phyloP scores from a whole-genome alignment of 1,140 invertebrate species.

The Fragariocoptes setiger region DNA sequence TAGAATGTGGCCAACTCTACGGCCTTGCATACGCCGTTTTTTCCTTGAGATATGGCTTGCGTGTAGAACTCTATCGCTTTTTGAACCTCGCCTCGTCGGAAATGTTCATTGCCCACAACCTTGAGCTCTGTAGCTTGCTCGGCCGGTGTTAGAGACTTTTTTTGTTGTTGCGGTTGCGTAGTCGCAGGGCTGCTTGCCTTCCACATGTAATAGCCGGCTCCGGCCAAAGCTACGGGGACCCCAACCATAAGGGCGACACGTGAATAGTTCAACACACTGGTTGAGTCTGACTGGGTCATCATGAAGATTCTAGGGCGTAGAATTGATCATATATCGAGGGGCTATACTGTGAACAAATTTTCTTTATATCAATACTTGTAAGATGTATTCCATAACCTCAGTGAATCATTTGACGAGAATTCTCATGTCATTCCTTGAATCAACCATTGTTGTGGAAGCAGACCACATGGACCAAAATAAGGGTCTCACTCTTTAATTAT shows the following conservation, averaged over 20 bases:
- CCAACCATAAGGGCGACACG: neutral
- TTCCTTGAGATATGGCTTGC: constrained; percentile 35
- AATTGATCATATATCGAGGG: too few species aligned
- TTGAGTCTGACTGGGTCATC: neutral
- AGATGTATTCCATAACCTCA: too few species aligned
- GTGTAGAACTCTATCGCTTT: constrained; percentile 59
- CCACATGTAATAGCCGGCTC: neutral
- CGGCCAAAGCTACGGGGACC: neutral
- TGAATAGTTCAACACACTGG: too few species aligned
- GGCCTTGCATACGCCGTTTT: constrained; percentile 21
- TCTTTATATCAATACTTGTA: too few species aligned
- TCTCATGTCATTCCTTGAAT: too few species aligned
- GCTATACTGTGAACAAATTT: too few species aligned
- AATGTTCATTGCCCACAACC: constrained; percentile 52
- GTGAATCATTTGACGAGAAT: too few species aligned
- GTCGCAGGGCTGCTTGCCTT: neutral
- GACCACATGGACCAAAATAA: too few species aligned
- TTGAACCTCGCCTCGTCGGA: constrained; percentile 49
- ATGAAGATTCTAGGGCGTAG: too few species aligned
- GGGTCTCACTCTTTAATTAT: too few species aligned
- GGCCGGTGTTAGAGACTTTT: constrained; percentile 15
- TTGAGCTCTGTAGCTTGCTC: constrained; percentile 41
- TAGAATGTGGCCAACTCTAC: constrained; percentile 57
- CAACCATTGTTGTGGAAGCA: too few species aligned
- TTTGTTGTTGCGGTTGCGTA: neutral